Conservation (phyloP, 2,113 vertebrate species). For the Corythaixoides concolor region DNA sequence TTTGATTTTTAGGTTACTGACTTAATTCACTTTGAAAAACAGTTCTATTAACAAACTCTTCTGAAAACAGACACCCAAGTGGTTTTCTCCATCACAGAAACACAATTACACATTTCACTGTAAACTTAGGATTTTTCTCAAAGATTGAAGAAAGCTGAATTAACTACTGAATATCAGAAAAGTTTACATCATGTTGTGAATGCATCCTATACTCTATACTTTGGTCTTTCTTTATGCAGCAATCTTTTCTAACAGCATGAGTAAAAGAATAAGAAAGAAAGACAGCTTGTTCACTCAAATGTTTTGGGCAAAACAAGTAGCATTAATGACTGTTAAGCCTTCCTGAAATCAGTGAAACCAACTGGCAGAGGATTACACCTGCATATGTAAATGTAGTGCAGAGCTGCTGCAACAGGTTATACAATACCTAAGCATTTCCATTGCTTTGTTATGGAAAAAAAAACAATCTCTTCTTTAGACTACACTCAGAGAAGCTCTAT, state of each 20-base stretch:
- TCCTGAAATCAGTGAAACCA: neutral
- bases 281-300: neutral
- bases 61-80: neutral
- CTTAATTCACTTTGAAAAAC: neutral
- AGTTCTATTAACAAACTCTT: neutral
- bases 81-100: neutral
- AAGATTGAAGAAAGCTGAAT: neutral
- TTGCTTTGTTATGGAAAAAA: neutral
- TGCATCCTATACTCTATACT: neutral
- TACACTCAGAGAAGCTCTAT: neutral
- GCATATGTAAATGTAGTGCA: neutral
- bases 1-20: neutral
- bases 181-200: neutral
- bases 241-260: neutral
- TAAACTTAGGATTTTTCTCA: neutral
- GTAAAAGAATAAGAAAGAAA: neutral
- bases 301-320: neutral
- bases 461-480: neutral
- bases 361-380: neutral
- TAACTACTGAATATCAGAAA: neutral
- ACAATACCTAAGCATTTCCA: neutral
- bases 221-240: neutral
- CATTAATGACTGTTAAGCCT: neutral
- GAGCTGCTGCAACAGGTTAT: neutral
- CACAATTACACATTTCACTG: neutral